Evolutionary conservation across 2,113 vertebrate species (phyloP).

Genomic region (Brachypteracias leptosomus): DNA sequence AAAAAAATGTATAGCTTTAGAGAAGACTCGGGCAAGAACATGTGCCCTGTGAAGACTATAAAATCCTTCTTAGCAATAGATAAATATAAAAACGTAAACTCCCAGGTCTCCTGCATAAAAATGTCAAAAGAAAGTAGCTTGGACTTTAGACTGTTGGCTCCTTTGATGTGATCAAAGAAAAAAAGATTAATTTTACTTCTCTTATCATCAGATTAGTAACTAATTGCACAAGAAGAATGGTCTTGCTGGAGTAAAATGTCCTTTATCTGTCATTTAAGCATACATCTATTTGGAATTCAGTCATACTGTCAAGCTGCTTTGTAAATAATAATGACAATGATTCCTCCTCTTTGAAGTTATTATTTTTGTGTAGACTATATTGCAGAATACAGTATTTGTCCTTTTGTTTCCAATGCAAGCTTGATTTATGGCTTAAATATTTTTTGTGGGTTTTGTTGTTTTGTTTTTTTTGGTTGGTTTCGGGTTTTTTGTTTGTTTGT

Average conservation of each 20-base stretch:
- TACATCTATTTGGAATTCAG: not conserved
- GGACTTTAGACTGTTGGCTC: not conserved
- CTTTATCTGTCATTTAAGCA: not conserved
- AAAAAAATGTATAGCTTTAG: not conserved
- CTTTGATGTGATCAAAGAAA: not conserved
- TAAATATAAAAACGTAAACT: not conserved
- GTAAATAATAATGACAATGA: not conserved
- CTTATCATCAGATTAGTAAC: not conserved
- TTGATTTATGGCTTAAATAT: not conserved
- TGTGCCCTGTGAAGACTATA: not conserved
- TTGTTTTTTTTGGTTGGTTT: too few species aligned
- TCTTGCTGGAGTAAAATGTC: not conserved
- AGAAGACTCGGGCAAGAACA: not conserved
- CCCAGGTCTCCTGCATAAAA: not conserved
- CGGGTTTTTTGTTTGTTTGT: not conserved
- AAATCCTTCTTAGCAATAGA: not conserved
- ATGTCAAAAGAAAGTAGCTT: not conserved
- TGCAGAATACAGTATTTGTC: not conserved
- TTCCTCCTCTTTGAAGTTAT: not conserved
- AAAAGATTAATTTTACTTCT: not conserved
- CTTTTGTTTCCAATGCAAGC: not conserved
- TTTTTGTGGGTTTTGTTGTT: too few species aligned
- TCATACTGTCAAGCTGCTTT: not conserved
- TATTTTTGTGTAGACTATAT: not conserved
- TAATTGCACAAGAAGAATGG: not conserved